A percentile compares a stretch with the other conserved stretches of the same genome.
Evolutionary conservation across 2,888 invertebrate species (phyloP).

Genomic region (Thymelicus lineola): DNA sequence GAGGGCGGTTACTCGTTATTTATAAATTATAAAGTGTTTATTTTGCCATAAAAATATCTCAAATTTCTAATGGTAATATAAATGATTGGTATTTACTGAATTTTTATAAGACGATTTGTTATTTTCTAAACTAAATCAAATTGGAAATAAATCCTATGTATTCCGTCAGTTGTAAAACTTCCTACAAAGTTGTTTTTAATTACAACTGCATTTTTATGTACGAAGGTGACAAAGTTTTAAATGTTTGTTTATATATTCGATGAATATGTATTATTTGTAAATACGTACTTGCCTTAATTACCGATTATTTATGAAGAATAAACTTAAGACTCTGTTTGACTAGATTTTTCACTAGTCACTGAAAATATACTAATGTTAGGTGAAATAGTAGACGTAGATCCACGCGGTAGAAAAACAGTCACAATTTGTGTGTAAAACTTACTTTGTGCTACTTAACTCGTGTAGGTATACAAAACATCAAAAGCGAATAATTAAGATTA

Average conservation of each 20-base stretch:
- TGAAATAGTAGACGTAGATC: conserved; percentile 29
- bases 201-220: conserved; percentile 72
- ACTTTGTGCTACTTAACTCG: conserved; percentile 34
- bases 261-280: conserved; percentile 71
- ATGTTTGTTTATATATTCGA: conserved; percentile 68
- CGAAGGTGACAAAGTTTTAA: conserved; percentile 56
- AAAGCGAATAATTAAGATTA: background rate
- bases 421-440: conserved; percentile 31
- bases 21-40: no score
- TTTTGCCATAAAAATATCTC: no score
- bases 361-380: conserved; percentile 48
- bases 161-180: conserved; percentile 22
- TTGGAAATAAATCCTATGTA: background rate
- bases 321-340: conserved; percentile 66
- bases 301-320: conserved; percentile 65
- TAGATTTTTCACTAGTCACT: conserved; percentile 80
- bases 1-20: no score
- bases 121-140: background rate
- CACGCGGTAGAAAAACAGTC: conserved; percentile 25
- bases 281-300: conserved; percentile 71
- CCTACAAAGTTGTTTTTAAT: conserved; percentile 57
- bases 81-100: background rate
- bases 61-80: background rate
- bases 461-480: background rate
- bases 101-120: no score